Conservation (phyloP, 2,113 vertebrate genomes). For the Rhipidura dahli region DNA sequence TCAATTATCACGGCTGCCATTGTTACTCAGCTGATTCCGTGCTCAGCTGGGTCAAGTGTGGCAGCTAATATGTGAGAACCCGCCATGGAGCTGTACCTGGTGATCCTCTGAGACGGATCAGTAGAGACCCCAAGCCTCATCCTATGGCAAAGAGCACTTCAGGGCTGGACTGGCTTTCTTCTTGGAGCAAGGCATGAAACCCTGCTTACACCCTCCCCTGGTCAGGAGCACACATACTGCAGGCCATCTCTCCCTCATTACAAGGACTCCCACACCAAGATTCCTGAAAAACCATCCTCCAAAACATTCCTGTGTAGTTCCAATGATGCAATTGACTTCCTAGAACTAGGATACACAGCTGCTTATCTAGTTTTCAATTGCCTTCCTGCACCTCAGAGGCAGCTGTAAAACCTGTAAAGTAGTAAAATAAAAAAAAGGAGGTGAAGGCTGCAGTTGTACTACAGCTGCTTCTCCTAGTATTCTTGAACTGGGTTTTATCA, state of each 20-base stretch:
- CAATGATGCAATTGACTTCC: background rate
- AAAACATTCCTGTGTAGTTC: background rate
- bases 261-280: background rate
- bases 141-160: background rate
- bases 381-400: background rate
- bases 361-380: background rate
- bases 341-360: background rate
- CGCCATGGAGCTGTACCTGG: fast-evolving
- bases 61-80: fast-evolving
- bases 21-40: background rate
- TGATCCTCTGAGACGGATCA: background rate
- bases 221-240: too few relatives aligned
- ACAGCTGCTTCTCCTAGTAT: background rate
- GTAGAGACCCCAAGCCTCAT: background rate
- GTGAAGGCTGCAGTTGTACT: background rate
- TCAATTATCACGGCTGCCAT: background rate
- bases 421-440: background rate
- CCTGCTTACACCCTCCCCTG: fast-evolving
- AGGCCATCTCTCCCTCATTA: background rate
- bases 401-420: background rate
- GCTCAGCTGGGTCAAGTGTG: background rate
- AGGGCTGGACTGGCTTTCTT: background rate
- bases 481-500: background rate
- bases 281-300: background rate
- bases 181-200: background rate